Percentiles rank a stretch among this genome's conserved stretches.
These are phyloP conservation scores for Mus pahari DNA, from an alignment of 2,113 vertebrate species.

Conservation along the genomic window DNA sequence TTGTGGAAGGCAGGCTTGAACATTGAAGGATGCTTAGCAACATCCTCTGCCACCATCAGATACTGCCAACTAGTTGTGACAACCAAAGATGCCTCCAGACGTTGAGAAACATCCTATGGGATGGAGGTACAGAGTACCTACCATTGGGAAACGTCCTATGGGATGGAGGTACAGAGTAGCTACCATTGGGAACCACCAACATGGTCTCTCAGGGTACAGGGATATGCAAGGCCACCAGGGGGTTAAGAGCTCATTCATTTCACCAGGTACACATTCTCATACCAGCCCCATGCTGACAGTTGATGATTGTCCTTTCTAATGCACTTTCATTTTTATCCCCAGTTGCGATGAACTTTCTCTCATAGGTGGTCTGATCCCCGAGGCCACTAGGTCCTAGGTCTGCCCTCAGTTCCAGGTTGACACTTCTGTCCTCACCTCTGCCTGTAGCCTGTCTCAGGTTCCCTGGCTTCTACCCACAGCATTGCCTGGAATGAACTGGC, in stretches of 20 bases:
- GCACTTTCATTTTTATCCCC: slow-evolving; percentile 50
- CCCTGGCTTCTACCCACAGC: slow-evolving; percentile 70
- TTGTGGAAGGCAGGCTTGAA: neutral
- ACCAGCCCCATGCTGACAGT: neutral
- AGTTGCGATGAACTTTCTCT: slow-evolving; percentile 71
- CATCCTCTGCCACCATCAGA: neutral
- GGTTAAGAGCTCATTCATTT: neutral
- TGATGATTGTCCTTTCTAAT: slow-evolving; percentile 46
- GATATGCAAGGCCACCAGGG: neutral
- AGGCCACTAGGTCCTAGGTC: slow-evolving; percentile 73
- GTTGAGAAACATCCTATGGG: neutral
- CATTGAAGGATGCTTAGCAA: neutral
- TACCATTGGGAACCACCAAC: neutral
- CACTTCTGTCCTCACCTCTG: slow-evolving; percentile 63
- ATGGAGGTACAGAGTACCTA: neutral
- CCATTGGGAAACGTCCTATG: neutral
- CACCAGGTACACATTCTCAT: neutral
- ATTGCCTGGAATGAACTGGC: slow-evolving; percentile 68
- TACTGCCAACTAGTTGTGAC: too few relatives aligned
- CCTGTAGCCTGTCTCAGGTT: slow-evolving; percentile 66
- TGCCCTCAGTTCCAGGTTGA: slow-evolving; percentile 67
- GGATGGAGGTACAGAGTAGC: neutral
- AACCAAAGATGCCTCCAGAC: neutral
- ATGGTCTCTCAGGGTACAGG: accelerated
- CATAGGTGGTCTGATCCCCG: slow-evolving; percentile 66